phyloP scores from a whole-genome alignment of 2,888 invertebrate species.

The Drosophila mimica region DNA sequence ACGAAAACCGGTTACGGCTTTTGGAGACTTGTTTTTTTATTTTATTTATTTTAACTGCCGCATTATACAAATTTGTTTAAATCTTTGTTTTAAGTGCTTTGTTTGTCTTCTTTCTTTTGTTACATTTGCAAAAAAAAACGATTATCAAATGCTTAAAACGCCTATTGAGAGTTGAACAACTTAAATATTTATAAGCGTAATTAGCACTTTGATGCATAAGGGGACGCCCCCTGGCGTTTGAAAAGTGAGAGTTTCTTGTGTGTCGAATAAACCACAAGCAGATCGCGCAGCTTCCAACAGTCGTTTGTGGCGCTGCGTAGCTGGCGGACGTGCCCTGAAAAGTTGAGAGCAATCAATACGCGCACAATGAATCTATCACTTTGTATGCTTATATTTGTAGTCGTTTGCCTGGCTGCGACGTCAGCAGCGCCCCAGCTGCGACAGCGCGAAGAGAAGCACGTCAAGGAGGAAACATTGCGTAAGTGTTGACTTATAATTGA shows the following conservation, averaged over 20 bases:
- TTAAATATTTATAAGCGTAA: slow-evolving; percentile 67
- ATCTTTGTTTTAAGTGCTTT: slow-evolving; percentile 27
- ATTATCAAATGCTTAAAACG: slow-evolving; percentile 13
- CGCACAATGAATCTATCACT: slow-evolving; percentile 61
- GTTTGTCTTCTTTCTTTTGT: slow-evolving; percentile 35
- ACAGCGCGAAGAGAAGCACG: slow-evolving; percentile 77
- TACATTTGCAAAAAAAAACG: slow-evolving; percentile 67
- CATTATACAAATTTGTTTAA: slow-evolving; percentile 46
- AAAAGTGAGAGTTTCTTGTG: slow-evolving; percentile 68
- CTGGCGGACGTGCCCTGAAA: slow-evolving; percentile 63
- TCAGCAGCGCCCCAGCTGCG: slow-evolving; percentile 63
- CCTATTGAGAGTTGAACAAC: slow-evolving; percentile 21
- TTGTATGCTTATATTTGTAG: slow-evolving; percentile 56
- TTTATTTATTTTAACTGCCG: slow-evolving; percentile 12
- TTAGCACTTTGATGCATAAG: slow-evolving; percentile 43
- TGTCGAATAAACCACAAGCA: slow-evolving; percentile 41
- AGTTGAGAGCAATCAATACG: slow-evolving; percentile 9
- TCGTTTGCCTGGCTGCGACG: slow-evolving; percentile 52
- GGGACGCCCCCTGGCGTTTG: slow-evolving; percentile 59
- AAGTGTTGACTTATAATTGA: slow-evolving; percentile 51
- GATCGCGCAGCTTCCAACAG: slow-evolving; percentile 49
- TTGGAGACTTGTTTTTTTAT: slow-evolving; percentile 63
- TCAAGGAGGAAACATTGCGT: slow-evolving; percentile 73
- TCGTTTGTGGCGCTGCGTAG: slow-evolving; percentile 38
- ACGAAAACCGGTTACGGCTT: slow-evolving; percentile 66